Evolutionary conservation across 92 coral and sea anemone species (phyloP).

Genomic region (Porites cylindrica): DNA sequence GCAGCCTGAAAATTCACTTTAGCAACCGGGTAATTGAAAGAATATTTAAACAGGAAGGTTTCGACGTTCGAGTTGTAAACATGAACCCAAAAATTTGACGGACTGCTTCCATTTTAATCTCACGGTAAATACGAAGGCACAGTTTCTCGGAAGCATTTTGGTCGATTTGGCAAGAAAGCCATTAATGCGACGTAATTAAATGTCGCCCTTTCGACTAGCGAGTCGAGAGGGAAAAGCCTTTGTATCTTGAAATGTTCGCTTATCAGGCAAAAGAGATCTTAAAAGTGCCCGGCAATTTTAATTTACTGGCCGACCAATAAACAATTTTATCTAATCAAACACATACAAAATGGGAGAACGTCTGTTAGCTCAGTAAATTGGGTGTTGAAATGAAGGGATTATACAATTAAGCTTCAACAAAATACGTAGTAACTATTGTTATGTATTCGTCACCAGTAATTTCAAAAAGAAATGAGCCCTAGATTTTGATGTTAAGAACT

Average conservation of each 20-base stretch:
- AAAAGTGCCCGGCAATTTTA: neutral
- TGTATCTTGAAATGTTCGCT: neutral
- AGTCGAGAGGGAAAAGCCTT: neutral
- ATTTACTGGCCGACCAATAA: slow-evolving; percentile 13
- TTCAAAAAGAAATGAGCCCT: neutral
- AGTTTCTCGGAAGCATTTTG: neutral
- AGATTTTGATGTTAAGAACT: neutral
- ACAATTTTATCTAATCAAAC: slow-evolving; percentile 4
- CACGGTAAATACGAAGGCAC: neutral
- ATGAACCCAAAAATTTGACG: neutral
- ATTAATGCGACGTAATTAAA: neutral
- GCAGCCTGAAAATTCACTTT: slow-evolving; percentile 27
- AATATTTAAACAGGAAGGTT: slow-evolving; percentile 39
- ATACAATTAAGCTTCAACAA: neutral
- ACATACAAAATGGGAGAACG: neutral
- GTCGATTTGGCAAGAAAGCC: slow-evolving; percentile 2
- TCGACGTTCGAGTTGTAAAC: slow-evolving; percentile 38
- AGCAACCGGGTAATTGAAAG: slow-evolving; percentile 26
- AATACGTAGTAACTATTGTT: slow-evolving; percentile 5
- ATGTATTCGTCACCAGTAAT: neutral
- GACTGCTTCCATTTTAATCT: slow-evolving; percentile 12
- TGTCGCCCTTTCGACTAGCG: neutral
- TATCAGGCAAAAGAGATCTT: neutral
- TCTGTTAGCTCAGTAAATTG: neutral
- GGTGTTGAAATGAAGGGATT: neutral